Conservation (phyloP, 92 coral and sea anemone species). For the Heliopora coerulea region DNA sequence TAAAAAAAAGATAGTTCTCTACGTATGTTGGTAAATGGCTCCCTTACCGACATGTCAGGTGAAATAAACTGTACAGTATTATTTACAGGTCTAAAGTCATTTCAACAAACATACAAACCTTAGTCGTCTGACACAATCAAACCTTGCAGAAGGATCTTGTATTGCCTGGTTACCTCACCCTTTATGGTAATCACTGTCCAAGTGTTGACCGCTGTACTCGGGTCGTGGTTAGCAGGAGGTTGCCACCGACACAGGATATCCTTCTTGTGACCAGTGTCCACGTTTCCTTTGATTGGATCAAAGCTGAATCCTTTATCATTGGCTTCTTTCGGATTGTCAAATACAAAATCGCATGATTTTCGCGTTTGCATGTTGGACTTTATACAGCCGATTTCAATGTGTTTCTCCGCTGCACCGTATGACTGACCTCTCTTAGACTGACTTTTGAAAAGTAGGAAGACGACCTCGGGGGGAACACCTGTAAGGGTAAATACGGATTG, state of each 20-base stretch:
- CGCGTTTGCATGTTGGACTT: conserved; percentile 65
- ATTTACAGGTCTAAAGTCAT: background rate
- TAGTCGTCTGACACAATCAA: conserved; percentile 66
- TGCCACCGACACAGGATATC: conserved; percentile 87
- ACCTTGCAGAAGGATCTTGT: conserved; percentile 84
- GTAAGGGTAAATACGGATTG: background rate
- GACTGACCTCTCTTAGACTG: conserved; percentile 69
- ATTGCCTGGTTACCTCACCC: conserved; percentile 88
- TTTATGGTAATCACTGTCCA: conserved; percentile 57
- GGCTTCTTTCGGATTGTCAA: conserved; percentile 95
- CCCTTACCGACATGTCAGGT: background rate
- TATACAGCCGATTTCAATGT: conserved; percentile 87
- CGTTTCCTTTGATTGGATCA: conserved; percentile 88
- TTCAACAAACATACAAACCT: conserved; percentile 1
- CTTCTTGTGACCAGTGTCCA: conserved; percentile 80
- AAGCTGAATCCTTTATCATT: conserved; percentile 90
- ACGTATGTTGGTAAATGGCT: too few species aligned
- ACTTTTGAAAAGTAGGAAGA: conserved; percentile 73
- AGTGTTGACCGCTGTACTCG: conserved; percentile 53
- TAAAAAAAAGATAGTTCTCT: too few species aligned
- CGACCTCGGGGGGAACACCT: conserved; percentile 59
- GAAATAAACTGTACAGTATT: background rate
- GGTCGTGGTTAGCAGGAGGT: conserved; percentile 88
- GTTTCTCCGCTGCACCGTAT: conserved; percentile 72
- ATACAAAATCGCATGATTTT: conserved; percentile 79